Base-by-base conservation (phyloP, 1,140 invertebrate genomes). In the Archivesica marissinica region DNA sequence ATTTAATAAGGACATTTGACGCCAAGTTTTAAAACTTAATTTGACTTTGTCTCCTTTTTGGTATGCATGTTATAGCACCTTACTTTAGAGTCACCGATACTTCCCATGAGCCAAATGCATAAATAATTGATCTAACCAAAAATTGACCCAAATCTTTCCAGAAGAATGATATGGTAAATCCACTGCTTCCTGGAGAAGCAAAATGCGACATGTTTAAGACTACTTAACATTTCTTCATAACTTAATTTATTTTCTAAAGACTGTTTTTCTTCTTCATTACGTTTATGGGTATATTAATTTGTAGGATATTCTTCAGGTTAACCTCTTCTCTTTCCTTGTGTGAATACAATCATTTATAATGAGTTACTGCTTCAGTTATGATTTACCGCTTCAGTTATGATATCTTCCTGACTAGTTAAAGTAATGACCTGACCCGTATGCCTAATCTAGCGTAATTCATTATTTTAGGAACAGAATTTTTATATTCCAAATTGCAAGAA, bases 401-500 rank as follows among this genome's bases (percentile, higher is more conserved):
- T 86, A 23, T 79, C 75, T 52, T 70, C 35, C 15, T 85, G 74
- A 3, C 74, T 35, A 20, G 6, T n/a, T 38, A 77, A 25, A 23
- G 30, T n/a, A n/a, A n/a, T n/a, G n/a, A n/a, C n/a, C 2, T 9
- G 2, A 25, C 11, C 44, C 38, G 15, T 23, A 56, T 76, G 52
- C 20, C 44, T 23, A 28, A 30, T 44, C 66, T 66, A 64, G 17
- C 54, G 44, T n/a, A 50, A 52, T 75, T 68, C 41, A 35, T 66
- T 39, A 39, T 25, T 72, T 81, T 68, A 50, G 72, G 70, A 1
- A 59, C 17, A 68, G 23, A 80, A 70, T 75, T 54, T 70, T 23
- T 77, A 2, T 80, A 28, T 78, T 87, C 86, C 47, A 87, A 70
- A 30, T 76, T 78, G 61, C 79, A 86, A 59, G 81, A 86, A 54